Evolutionary conservation across 2,888 invertebrate species (phyloP).

Genomic region (Xestoiulus laeticollis): DNA sequence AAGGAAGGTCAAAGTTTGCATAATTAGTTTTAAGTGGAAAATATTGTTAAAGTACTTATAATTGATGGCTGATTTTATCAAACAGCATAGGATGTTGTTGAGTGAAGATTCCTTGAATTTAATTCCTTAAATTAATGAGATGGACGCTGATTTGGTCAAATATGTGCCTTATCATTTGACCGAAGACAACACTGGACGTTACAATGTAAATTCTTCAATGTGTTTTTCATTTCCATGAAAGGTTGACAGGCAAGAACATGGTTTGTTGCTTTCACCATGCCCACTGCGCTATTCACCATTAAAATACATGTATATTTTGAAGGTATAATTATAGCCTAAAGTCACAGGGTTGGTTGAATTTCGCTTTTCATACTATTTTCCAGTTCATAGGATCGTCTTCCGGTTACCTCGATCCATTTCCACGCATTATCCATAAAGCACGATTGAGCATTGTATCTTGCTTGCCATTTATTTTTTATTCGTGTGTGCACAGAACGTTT

Average conservation of each 20-base stretch:
- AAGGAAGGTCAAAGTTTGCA: neutral
- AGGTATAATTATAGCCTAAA: constrained; percentile 12
- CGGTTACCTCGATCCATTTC: constrained; percentile 41
- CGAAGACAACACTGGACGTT: too few relatives aligned
- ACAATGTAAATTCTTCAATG: neutral
- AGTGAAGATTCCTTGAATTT: neutral
- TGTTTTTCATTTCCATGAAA: neutral
- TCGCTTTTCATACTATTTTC: constrained; percentile 40
- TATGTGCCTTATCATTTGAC: too few relatives aligned
- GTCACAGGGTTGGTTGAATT: constrained; percentile 32
- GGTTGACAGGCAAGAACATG: neutral
- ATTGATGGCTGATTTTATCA: too few relatives aligned
- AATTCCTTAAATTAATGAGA: neutral
- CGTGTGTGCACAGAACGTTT: constrained; percentile 6
- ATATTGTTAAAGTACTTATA: too few relatives aligned
- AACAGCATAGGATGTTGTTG: too few relatives aligned
- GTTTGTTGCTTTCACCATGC: neutral
- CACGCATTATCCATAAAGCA: constrained; percentile 39
- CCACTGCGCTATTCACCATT: neutral
- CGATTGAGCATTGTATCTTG: constrained; percentile 20
- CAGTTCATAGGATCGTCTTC: constrained; percentile 40
- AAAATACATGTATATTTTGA: constrained; percentile 7
- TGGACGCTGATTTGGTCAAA: neutral
- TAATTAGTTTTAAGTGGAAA: neutral
- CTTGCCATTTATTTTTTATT: constrained; percentile 5